Percentiles rank a stretch among this genome's conserved stretches.
Evolutionary conservation across 2,797 vertebrate genomes (phyloP).

Genomic region (Sebastes taczanowskii): DNA sequence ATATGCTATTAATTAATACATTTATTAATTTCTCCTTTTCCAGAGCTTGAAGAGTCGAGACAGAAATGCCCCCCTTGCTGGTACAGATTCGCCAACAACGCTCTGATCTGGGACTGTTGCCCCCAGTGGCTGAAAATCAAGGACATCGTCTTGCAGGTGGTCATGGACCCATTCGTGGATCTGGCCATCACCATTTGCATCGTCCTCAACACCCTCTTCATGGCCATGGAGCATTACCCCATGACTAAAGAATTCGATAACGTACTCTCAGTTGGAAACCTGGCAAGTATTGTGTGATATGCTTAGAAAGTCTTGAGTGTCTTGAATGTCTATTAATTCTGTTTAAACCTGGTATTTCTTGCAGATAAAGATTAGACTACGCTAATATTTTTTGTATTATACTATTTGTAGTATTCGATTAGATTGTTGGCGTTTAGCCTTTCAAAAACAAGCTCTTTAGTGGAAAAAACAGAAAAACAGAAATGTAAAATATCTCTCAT

Average conservation of each 20-base stretch:
- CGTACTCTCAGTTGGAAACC: slow-evolving; percentile 92
- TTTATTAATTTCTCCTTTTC: background rate
- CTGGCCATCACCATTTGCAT: slow-evolving; percentile 98
- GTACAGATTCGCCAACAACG: slow-evolving; percentile 96
- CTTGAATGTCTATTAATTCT: too few species aligned
- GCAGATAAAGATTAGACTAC: too few species aligned
- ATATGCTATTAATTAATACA: too few species aligned
- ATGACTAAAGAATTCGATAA: slow-evolving; percentile 91
- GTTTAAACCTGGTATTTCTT: too few species aligned
- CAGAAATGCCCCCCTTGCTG: slow-evolving; percentile 98
- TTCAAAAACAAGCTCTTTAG: background rate
- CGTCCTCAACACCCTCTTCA: slow-evolving; percentile 97
- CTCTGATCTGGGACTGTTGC: slow-evolving; percentile 97
- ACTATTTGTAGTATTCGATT: too few species aligned
- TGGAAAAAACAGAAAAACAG: background rate
- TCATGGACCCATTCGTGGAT: slow-evolving; percentile 98
- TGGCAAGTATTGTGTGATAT: slow-evolving; percentile 80
- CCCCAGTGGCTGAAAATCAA: slow-evolving; percentile 93
- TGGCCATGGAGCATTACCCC: slow-evolving; percentile 99
- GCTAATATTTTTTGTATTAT: too few species aligned
- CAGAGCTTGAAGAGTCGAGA: slow-evolving; percentile 97
- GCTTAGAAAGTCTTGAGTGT: background rate
- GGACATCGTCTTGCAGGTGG: slow-evolving; percentile 88
- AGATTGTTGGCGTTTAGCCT: too few species aligned
- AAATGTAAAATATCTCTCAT: background rate